Percentiles rank a stretch among this genome's conserved stretches.
Evolutionary conservation across 2,888 invertebrate genomes (phyloP).

Genomic region (Microplitis manilae): DNA sequence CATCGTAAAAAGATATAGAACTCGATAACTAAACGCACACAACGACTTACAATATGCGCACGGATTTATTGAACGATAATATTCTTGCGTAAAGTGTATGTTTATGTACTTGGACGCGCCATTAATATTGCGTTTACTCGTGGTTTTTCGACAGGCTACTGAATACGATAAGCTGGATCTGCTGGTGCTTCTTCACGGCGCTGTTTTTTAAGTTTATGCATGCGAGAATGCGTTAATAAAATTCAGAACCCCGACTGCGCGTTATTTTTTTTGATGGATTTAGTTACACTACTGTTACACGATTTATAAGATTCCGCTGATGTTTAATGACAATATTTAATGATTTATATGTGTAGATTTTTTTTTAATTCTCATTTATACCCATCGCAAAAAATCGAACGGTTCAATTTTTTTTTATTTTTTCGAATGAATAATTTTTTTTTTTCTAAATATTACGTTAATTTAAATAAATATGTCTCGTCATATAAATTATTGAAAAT

Average conservation of each 20-base stretch:
- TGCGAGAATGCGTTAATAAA: background rate
- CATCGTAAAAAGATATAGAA: conserved; percentile 41
- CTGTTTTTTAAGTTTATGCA: background rate
- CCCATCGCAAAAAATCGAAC: background rate
- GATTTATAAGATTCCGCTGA: background rate
- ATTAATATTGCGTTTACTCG: conserved; percentile 63
- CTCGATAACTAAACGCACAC: conserved; percentile 45
- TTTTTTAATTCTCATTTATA: background rate
- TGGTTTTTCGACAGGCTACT: conserved; percentile 57
- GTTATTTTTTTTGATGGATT: conserved; percentile 23
- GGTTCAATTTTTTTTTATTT: background rate
- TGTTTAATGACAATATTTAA: background rate
- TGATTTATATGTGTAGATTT: background rate
- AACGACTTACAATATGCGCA: conserved; percentile 57
- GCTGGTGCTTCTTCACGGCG: background rate
- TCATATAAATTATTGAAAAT: background rate
- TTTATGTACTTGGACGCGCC: conserved; percentile 60
- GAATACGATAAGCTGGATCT: conserved; percentile 53
- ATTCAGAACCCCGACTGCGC: conserved; percentile 22
- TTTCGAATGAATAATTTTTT: background rate
- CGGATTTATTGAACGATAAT: conserved; percentile 68
- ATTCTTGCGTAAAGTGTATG: conserved; percentile 65
- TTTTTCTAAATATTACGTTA: background rate
- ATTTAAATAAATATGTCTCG: background rate
- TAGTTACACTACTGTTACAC: background rate